Conservation (phyloP, 2,113 vertebrate genomes). For the Grammomys dolichurus region DNA sequence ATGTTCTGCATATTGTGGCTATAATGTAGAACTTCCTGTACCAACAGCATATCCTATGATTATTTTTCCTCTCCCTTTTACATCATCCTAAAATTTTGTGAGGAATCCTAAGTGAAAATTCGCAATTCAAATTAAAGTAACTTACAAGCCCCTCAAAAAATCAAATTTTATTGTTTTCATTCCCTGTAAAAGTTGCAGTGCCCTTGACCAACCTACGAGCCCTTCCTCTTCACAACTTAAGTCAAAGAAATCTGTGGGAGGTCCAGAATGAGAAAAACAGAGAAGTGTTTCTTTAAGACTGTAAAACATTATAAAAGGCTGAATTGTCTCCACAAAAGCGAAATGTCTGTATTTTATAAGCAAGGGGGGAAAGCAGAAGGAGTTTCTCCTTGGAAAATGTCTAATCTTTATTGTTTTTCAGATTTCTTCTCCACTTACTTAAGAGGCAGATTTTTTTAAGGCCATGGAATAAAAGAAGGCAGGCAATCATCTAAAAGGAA, state of each 20-base stretch:
- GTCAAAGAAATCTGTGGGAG: neutral
- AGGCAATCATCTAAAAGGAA: conserved; percentile 13
- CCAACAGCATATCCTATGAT: neutral
- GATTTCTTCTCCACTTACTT: conserved; percentile 51
- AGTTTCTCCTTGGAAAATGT: conserved; percentile 50
- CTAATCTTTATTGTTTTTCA: conserved; percentile 45
- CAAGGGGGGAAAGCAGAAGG: conserved; percentile 8
- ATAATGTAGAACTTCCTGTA: neutral
- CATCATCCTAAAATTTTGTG: neutral
- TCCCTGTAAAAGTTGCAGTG: neutral
- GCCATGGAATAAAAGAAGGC: conserved; percentile 19
- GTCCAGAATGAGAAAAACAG: conserved; percentile 14
- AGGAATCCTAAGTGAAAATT: neutral
- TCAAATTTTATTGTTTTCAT: neutral
- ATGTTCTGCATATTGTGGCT: neutral
- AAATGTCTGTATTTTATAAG: conserved; percentile 42
- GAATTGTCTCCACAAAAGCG: neutral
- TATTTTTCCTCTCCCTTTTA: neutral
- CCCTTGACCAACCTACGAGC: neutral
- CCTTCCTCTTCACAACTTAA: neutral
- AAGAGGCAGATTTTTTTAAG: neutral
- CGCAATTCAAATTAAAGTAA: neutral
- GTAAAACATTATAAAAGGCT: neutral
- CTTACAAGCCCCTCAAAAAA: neutral
- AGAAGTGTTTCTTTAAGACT: neutral